Base-by-base conservation (phyloP, 2,888 invertebrate species). In the Uloborus plumipes region DNA sequence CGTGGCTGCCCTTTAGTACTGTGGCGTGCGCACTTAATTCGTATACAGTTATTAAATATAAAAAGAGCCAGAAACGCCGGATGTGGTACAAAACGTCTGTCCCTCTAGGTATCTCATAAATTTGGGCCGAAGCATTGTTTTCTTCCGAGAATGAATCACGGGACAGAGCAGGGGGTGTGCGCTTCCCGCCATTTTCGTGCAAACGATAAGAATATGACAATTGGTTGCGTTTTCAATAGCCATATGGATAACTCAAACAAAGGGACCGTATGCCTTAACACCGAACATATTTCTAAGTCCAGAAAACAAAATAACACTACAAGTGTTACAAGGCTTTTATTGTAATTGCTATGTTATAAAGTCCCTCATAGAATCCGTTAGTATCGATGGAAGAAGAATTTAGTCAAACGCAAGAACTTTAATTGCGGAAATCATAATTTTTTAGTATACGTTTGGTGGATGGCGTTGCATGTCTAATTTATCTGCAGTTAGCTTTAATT, bases 51-150 rank as follows among this genome's bases (percentile, higher is more conserved):
- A 72, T 72, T 72, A 72, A 59, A 58, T 61, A 61, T 61, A 47
- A 50, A 61, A 61, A 72, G 16, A 3, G 58, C 39, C 39, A 39
- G 39, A 39, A n/a, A 39, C 39, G 39, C 71, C 71, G 71, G 71
- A 72, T 72, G 71, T 61, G 47, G 59, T 72, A 72, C 71, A 72
- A 72, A 72, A 72, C 61, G 71, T 61, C 31, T 72, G 71, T 49
- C 61, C 61, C 26, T 14, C 70, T 15, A 58, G 58, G 70, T 70
- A 61, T 26, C 49, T 61, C 71, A 50, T 72, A 72, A 72, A 72
- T 72, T 61, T 61, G 18, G 47, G 47, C 61, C 59, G 50, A 26
- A 49, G 71, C 58, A 72, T 72, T 72, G 71, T 72, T 72, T 72
- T 50, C 71, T 50, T 13, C 67, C 55, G 71, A 14, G 61, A 70